A percentile compares a stretch with the other conserved stretches of the same genome.
These are phyloP conservation scores for Spatula versicolor DNA, from an alignment of 2,797 vertebrate genomes.

Conservation along the genomic window DNA sequence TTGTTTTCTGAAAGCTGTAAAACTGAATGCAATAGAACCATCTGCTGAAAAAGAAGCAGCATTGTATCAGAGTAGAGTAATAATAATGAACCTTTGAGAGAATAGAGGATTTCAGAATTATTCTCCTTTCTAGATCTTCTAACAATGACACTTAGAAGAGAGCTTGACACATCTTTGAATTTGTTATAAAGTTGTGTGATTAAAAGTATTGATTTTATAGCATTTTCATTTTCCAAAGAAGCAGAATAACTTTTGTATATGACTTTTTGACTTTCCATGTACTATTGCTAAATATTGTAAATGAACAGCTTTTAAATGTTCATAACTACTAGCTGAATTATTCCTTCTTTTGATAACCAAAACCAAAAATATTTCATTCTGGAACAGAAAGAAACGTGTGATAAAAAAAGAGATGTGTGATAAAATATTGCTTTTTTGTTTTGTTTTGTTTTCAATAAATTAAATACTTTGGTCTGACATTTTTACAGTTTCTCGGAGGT, in stretches of 20 bases:
- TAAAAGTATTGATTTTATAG: not conserved
- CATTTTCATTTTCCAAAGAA: not conserved
- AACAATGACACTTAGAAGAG: not conserved
- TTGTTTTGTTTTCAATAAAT: not conserved
- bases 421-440: rapidly evolving
- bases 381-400: not conserved
- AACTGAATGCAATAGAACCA: constrained; percentile 13
- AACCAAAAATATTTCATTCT: not conserved
- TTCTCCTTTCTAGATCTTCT: not conserved
- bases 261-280: not conserved
- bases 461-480: not conserved
- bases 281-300: not conserved
- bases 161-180: not conserved
- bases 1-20: constrained; percentile 31
- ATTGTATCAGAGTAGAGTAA: constrained; percentile 4
- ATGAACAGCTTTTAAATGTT: not conserved
- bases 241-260: not conserved
- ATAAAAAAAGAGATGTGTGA: not conserved
- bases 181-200: not conserved
- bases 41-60: not conserved
- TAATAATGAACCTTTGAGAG: constrained; percentile 4
- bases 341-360: not conserved
- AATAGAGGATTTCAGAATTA: not conserved
- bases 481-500: not conserved
- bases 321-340: not conserved